Percentiles rank a stretch among this genome's conserved stretches.
phyloP scores from a whole-genome alignment of 2,888 invertebrate genomes.

The Lamellibrachia columna region DNA sequence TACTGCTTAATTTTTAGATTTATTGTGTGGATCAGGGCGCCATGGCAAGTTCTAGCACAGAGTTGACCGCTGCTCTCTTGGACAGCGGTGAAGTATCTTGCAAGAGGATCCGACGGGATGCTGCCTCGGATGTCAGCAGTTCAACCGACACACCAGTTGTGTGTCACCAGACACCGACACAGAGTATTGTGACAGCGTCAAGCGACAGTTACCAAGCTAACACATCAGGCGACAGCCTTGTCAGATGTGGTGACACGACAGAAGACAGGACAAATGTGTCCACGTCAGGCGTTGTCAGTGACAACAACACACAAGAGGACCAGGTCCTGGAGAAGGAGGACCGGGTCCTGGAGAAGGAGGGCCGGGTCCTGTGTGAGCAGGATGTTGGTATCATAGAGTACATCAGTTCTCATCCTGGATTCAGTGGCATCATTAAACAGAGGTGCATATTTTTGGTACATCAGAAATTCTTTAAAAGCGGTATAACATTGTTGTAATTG shows the following conservation, averaged over 20 bases:
- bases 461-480: background rate
- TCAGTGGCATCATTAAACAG: slow-evolving; percentile 61
- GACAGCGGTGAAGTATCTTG: background rate
- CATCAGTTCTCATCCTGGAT: slow-evolving; percentile 53
- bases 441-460: slow-evolving; percentile 46
- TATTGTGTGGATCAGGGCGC: background rate
- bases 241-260: background rate
- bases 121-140: background rate
- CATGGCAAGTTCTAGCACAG: background rate
- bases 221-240: background rate
- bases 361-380: slow-evolving; percentile 43
- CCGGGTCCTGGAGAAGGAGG: slow-evolving; percentile 23
- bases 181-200: background rate
- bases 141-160: background rate
- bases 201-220: background rate
- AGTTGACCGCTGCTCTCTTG: background rate
- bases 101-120: background rate
- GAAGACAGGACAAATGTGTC: background rate
- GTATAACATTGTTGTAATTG: background rate
- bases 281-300: background rate
- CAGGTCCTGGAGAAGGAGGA: slow-evolving; percentile 48
- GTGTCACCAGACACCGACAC: no score
- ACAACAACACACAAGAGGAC: background rate
- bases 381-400: slow-evolving; percentile 63
- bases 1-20: background rate